Percentiles rank a stretch among this genome's conserved stretches.
Conservation (phyloP, 2,888 invertebrate genomes). For the Ephialtes manifestator region DNA sequence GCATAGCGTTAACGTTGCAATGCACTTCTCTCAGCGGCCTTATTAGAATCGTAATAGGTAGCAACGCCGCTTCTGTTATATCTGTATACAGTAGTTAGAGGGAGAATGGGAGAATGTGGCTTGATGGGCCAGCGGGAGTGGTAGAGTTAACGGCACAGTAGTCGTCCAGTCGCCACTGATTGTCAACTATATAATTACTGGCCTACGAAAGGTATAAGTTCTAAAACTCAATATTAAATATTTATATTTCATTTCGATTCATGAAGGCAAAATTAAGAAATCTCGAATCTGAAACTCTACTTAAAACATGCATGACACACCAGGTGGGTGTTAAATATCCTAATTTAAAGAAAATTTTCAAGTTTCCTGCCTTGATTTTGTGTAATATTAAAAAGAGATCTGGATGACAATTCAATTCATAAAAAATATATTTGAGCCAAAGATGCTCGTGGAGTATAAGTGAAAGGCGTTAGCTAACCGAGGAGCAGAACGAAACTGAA, state of each 20-base stretch:
- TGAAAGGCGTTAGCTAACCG: no score
- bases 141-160: neutral
- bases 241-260: neutral
- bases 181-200: constrained; percentile 16
- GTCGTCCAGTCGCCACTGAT: constrained; percentile 4
- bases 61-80: constrained; percentile 29
- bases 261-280: neutral
- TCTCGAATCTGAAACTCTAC: neutral
- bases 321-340: neutral
- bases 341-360: no score
- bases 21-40: constrained; percentile 40
- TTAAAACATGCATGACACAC: neutral
- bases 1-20: constrained; percentile 42
- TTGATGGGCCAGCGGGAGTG: neutral
- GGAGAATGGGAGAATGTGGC: constrained; percentile 40
- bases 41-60: constrained; percentile 44
- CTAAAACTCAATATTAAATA: neutral
- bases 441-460: neutral
- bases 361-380: neutral
- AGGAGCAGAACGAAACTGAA: no score
- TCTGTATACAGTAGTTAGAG: constrained; percentile 16
- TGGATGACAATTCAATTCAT: neutral
- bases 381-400: neutral
- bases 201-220: neutral
- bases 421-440: neutral